Conservation (phyloP, 2,797 vertebrate genomes). For the Eulemur coronatus region DNA sequence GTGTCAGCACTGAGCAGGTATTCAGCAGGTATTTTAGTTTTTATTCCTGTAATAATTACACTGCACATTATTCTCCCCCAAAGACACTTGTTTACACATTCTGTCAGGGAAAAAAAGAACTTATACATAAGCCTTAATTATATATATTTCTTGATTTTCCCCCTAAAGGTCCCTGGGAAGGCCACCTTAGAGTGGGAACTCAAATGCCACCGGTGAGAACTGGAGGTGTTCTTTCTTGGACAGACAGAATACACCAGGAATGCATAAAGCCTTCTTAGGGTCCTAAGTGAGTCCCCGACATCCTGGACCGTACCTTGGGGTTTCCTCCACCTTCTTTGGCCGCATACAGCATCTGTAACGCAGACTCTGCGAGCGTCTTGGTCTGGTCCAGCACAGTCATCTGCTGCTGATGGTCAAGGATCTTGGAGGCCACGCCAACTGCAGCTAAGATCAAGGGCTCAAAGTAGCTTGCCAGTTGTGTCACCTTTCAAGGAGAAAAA, state of each 20-base stretch:
- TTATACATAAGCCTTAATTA: neutral
- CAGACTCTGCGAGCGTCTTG: slow-evolving; percentile 96
- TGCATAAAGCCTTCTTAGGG: neutral
- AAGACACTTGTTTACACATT: neutral
- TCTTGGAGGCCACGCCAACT: slow-evolving; percentile 94
- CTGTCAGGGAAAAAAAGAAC: neutral
- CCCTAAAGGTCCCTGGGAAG: neutral
- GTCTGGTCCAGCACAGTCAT: slow-evolving; percentile 98
- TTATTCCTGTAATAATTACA: neutral
- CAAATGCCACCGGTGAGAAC: neutral
- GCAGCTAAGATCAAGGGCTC: slow-evolving; percentile 95
- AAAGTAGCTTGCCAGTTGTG: slow-evolving; percentile 96
- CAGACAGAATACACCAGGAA: neutral
- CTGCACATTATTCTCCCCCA: neutral
- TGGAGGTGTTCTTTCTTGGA: neutral
- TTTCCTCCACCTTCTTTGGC: slow-evolving; percentile 99
- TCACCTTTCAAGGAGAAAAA: slow-evolving; percentile 87
- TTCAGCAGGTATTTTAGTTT: neutral
- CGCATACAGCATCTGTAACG: slow-evolving; percentile 97
- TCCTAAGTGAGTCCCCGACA: accelerated
- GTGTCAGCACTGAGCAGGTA: neutral
- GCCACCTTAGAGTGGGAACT: neutral
- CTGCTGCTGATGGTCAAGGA: slow-evolving; percentile 96
- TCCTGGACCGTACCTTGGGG: slow-evolving; percentile 89
- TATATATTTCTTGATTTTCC: neutral